Percentiles rank a stretch among this genome's conserved stretches.
These are phyloP conservation scores for Nomia melanderi DNA, from an alignment of 1,140 invertebrate species.

Conservation along the genomic window DNA sequence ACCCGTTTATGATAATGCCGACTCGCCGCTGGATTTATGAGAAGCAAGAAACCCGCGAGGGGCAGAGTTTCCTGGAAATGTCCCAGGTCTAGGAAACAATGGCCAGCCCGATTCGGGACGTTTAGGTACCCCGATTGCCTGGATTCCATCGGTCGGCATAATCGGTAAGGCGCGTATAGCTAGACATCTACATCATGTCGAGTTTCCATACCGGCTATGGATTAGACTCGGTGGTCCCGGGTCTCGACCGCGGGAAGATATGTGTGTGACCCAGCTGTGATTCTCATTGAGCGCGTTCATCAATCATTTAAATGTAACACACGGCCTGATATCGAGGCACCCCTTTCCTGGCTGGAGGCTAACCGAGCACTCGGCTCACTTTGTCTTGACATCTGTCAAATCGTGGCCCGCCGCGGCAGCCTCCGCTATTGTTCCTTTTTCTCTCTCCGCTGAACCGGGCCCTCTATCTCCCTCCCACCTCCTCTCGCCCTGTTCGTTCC, in stretches of 20 bases:
- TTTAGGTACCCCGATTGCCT: no score
- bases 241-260: conserved; percentile 56
- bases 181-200: conserved; percentile 56
- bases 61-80: neutral
- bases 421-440: conserved; percentile 43
- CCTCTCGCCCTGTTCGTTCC: neutral
- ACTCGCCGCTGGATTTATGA: neutral
- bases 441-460: neutral
- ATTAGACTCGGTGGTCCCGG: conserved; percentile 61
- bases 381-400: conserved; percentile 79
- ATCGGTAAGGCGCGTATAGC: conserved; percentile 60
- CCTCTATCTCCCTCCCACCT: no score
- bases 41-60: neutral
- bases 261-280: conserved; percentile 73
- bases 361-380: conserved; percentile 68
- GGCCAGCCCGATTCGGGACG: neutral
- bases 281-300: conserved; percentile 77
- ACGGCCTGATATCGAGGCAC: conserved; percentile 64
- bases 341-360: conserved; percentile 57
- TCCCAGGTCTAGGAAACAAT: neutral
- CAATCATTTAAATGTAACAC: conserved; percentile 79
- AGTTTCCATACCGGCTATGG: conserved; percentile 36
- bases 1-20: neutral
- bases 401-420: conserved; percentile 40
- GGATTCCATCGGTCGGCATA: conserved; percentile 17